Percentiles rank a stretch among this genome's conserved stretches.
Evolutionary conservation across 2,888 invertebrate genomes (phyloP).

Genomic region (Acheta domesticus): DNA sequence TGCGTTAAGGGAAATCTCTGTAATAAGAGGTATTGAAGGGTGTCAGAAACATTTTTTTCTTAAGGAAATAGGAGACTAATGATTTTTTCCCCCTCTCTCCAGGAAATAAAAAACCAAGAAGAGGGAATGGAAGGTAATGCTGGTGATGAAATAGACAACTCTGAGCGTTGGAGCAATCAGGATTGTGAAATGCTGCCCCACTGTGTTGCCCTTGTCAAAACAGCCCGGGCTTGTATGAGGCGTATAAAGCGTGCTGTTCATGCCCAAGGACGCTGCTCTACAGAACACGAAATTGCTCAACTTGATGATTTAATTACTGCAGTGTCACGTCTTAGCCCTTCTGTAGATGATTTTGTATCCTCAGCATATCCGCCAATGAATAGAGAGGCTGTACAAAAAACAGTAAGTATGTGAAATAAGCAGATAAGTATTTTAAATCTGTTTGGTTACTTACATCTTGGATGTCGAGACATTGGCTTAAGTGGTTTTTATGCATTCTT

Average conservation of each 20-base stretch:
- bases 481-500: too few relatives aligned
- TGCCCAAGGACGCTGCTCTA: constrained; percentile 31
- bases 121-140: background rate
- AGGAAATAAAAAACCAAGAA: constrained; percentile 25
- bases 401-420: constrained; percentile 31
- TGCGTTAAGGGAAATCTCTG: too few relatives aligned
- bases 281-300: constrained; percentile 33
- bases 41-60: too few relatives aligned
- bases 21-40: too few relatives aligned
- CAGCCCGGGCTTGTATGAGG: constrained; percentile 35
- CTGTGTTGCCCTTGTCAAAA: constrained; percentile 37
- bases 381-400: constrained; percentile 31
- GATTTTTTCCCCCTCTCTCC: background rate
- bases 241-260: constrained; percentile 27
- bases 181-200: constrained; percentile 35
- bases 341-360: constrained; percentile 37
- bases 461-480: too few relatives aligned
- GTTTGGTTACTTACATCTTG: too few relatives aligned
- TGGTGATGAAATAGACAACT: constrained; percentile 32
- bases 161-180: constrained; percentile 34
- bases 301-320: constrained; percentile 33
- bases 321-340: constrained; percentile 34
- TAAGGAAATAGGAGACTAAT: background rate
- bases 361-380: constrained; percentile 37
- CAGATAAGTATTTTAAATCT: too few relatives aligned